Evolutionary conservation across 2,888 invertebrate species (phyloP).

Genomic region (Phyto melanocephala): DNA sequence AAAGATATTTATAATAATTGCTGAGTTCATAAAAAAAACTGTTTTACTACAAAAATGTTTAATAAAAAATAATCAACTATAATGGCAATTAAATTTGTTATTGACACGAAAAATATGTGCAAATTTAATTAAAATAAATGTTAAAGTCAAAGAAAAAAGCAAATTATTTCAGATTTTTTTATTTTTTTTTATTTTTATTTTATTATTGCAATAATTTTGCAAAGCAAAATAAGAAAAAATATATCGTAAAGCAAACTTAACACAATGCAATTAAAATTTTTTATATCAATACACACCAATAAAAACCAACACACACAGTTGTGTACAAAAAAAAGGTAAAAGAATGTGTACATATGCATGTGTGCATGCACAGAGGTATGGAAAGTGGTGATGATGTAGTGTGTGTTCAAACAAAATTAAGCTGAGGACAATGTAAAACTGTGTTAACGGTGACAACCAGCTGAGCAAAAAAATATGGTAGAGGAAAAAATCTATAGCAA

Average conservation of each 20-base stretch:
- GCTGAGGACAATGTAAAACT: neutral
- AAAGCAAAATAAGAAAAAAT: neutral
- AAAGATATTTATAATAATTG: neutral
- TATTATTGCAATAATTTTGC: conserved; percentile 46
- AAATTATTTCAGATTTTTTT: neutral
- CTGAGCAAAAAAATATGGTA: neutral
- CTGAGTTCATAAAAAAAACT: neutral
- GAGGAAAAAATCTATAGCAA: conserved; percentile 1
- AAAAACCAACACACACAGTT: neutral
- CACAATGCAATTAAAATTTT: conserved; percentile 60
- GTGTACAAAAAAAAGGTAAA: no score
- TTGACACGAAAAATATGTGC: conserved; percentile 55
- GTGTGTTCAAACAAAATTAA: conserved; percentile 21
- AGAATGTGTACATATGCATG: neutral
- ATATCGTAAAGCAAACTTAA: neutral
- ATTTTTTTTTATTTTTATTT: conserved; percentile 7
- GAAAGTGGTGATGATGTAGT: neutral
- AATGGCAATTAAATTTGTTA: conserved; percentile 57
- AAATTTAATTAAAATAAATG: conserved; percentile 60
- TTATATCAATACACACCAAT: conserved; percentile 44
- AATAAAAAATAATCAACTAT: conserved; percentile 19
- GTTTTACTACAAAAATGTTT: neutral
- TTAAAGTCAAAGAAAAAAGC: conserved; percentile 21
- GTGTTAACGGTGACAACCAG: neutral
- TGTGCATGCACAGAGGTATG: neutral